Percentiles rank a stretch among this genome's conserved stretches.
Conservation (phyloP, 2,888 invertebrate genomes). For the Lycocerus yunnanus region DNA sequence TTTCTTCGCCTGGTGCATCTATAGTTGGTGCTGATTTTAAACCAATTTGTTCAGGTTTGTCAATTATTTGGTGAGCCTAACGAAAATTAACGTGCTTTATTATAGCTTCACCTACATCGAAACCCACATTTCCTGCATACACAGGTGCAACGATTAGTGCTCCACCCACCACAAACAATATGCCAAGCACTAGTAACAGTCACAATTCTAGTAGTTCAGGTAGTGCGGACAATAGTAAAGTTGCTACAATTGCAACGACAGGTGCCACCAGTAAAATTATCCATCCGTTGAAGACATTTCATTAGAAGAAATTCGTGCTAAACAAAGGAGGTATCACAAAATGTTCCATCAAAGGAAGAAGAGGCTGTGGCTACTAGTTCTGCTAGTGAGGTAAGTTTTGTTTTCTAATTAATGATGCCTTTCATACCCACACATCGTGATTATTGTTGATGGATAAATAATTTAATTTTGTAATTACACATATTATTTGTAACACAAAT, state of each 20-base stretch:
- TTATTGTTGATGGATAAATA: neutral
- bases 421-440: neutral
- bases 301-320: conserved; percentile 79
- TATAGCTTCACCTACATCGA: conserved; percentile 14
- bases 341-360: conserved; percentile 46
- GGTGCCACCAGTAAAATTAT: conserved; percentile 88
- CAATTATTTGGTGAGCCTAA: neutral
- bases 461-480: neutral
- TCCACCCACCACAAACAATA: conserved; percentile 67
- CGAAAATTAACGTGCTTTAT: neutral
- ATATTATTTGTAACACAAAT: neutral
- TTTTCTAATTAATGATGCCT: neutral
- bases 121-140: conserved; percentile 26
- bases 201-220: conserved; percentile 11
- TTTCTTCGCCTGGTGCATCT: conserved; percentile 61
- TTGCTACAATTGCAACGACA: conserved; percentile 73
- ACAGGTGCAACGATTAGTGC: conserved; percentile 78
- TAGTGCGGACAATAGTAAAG: conserved; percentile 41
- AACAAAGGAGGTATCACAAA: conserved; percentile 66
- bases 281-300: conserved; percentile 95
- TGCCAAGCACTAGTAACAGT: conserved; percentile 38
- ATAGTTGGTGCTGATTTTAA: conserved; percentile 67
- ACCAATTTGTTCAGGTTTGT: conserved; percentile 64
- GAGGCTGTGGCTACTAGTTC: conserved; percentile 46
- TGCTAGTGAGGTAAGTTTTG: conserved; percentile 48